Evolutionary conservation across 2,797 vertebrate species (phyloP).

Genomic region (Uromys caudimaculatus): DNA sequence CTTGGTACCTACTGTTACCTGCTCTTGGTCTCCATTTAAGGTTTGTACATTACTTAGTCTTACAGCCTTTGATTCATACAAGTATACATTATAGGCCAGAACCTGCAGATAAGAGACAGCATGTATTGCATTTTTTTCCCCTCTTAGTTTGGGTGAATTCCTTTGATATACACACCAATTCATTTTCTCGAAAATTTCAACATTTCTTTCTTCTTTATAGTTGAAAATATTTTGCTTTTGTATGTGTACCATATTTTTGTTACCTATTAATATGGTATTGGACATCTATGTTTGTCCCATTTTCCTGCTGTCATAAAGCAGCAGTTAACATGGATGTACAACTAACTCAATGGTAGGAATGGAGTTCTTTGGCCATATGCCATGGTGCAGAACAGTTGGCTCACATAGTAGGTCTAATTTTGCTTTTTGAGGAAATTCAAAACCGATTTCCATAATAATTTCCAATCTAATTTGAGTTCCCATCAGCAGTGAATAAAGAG

Average conservation of each 20-base stretch:
- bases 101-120: background rate
- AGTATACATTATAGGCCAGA: background rate
- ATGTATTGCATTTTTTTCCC: background rate
- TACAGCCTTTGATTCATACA: background rate
- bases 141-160: background rate
- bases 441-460: background rate
- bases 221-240: background rate
- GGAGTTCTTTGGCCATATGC: background rate
- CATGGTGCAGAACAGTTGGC: background rate
- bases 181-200: background rate
- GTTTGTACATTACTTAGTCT: background rate
- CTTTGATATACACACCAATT: too few relatives aligned
- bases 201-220: background rate
- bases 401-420: too few relatives aligned
- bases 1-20: background rate
- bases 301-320: background rate
- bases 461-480: background rate
- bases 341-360: background rate
- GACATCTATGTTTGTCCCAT: background rate
- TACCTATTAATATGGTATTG: background rate
- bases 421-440: too few relatives aligned
- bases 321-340: background rate
- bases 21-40: background rate
- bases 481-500: background rate
- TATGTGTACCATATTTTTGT: background rate